Percentiles rank a stretch among this genome's conserved stretches.
Conservation (phyloP, 2,113 vertebrate genomes). For the Trichomycterus rosablanca region DNA sequence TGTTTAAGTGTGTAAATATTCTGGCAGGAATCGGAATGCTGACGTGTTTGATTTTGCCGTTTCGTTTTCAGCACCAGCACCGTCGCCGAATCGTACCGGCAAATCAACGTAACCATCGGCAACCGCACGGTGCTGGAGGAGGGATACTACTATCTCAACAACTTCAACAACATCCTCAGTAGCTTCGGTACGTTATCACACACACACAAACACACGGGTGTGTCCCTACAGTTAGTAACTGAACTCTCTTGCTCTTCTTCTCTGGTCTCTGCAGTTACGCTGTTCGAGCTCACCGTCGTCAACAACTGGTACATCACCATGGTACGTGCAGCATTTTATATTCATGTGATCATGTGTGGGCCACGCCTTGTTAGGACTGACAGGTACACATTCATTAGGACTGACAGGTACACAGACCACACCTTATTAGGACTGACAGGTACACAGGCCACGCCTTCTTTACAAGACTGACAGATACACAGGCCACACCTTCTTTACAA, state of each 20-base stretch:
- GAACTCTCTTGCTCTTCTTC: neutral
- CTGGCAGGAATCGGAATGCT: neutral
- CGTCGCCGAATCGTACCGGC: slow-evolving; percentile 85
- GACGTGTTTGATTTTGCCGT: neutral
- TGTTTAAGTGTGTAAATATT: no score
- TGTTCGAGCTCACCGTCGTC: slow-evolving; percentile 95
- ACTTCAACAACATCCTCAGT: slow-evolving; percentile 95
- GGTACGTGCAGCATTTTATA: slow-evolving; percentile 60
- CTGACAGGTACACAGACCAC: no score
- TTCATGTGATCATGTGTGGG: no score
- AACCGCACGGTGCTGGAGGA: slow-evolving; percentile 82
- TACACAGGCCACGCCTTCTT: no score
- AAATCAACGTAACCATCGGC: slow-evolving; percentile 76
- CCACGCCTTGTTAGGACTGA: no score
- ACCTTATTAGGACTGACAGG: no score
- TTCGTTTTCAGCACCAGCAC: slow-evolving; percentile 76
- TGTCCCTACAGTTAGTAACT: neutral
- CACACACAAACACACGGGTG: neutral
- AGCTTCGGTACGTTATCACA: slow-evolving; percentile 80
- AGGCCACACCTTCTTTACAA: no score
- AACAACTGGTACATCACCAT: slow-evolving; percentile 99
- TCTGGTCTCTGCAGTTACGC: slow-evolving; percentile 73
- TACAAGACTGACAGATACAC: no score
- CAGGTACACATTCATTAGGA: no score
- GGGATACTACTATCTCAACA: slow-evolving; percentile 98